Evolutionary conservation across 1,140 invertebrate species (phyloP), one percentile per base, ranked within the genome.

Genomic region (Zaprionus inermis): DNA sequence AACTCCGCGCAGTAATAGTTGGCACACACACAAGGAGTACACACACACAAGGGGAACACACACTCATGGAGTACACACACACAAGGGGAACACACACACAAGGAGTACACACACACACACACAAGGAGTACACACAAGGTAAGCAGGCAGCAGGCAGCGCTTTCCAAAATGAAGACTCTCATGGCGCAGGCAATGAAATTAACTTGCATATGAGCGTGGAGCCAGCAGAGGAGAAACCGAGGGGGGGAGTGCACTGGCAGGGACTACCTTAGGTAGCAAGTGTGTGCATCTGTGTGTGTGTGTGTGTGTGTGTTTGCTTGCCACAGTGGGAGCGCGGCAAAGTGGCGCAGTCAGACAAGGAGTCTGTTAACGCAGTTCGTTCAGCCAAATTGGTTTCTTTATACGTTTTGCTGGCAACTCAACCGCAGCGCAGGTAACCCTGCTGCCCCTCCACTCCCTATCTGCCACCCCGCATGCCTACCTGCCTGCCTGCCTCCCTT

Each of bases 141-240:
- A n/a, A 16, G 41, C 38, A 24, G 10, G 5, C n/a, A 49, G 30
- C 5, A 34, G 38, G 24, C 24, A 28, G 38, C 18, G 38, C 6
- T 14, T 9, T 34, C 34, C 41, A 54, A 63, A 70, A 72, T 56
- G 52, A 61, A 60, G 34, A 51, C 28, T 36, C 34, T 36, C 36
- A 54, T 32, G 63, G 59, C 52, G 66, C 66, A 55, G 46, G 34
- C 67, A 71, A 70, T 78, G 36, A 76, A 78, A 76, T 76, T 78
- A 78, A 67, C 72, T 72, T 66, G 38, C 60, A 72, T 49, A 66
- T 49, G 22, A 52, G 41, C 34, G n/a, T 24, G 54, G 12, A 30
- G 11, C 22, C 18, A 49, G 44, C 44, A 12, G 44, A 49, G 44
- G 34, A 3, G 34, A 1, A 3, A 12, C 3, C 1, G n/a, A 9